phyloP scores from a whole-genome alignment of 2,888 invertebrate genomes.

The Bugulina stolonifera region DNA sequence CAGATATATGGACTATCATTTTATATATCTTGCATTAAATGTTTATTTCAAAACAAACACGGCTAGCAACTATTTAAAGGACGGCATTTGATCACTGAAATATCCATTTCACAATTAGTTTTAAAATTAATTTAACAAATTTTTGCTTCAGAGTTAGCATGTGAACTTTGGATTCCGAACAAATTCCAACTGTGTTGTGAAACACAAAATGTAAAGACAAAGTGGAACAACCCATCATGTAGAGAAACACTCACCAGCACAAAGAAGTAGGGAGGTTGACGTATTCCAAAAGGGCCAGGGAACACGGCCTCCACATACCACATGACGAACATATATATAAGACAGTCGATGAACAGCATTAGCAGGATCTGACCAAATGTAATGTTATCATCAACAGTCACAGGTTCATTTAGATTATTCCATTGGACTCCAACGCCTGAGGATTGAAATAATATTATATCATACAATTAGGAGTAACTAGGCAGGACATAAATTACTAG shows the following conservation, averaged over 20 bases:
- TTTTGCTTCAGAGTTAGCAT: too few species aligned
- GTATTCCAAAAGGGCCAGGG: constrained; percentile 22
- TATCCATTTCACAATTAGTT: too few species aligned
- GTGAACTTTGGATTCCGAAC: too few species aligned
- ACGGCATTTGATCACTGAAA: too few species aligned
- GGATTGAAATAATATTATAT: not conserved
- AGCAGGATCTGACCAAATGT: constrained; percentile 18
- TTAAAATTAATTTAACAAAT: too few species aligned
- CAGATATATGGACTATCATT: too few species aligned
- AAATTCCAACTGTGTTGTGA: too few species aligned
- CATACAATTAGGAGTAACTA: not conserved
- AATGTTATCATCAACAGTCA: constrained; percentile 22
- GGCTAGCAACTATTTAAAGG: too few species aligned
- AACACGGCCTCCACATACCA: constrained; percentile 26
- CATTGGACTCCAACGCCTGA: constrained; percentile 25
- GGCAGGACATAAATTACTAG: too few species aligned
- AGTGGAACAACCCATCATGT: too few species aligned
- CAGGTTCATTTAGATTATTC: constrained; percentile 21
- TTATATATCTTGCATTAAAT: not conserved
- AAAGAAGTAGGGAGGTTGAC: constrained; percentile 9
- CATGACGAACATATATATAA: constrained; percentile 23
- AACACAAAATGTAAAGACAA: too few species aligned
- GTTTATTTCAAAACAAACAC: too few species aligned
- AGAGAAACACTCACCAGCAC: constrained; percentile 26
- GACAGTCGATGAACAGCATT: constrained; percentile 18